Conservation (phyloP, 2,797 vertebrate genomes). For the Taeniopygia guttata region DNA sequence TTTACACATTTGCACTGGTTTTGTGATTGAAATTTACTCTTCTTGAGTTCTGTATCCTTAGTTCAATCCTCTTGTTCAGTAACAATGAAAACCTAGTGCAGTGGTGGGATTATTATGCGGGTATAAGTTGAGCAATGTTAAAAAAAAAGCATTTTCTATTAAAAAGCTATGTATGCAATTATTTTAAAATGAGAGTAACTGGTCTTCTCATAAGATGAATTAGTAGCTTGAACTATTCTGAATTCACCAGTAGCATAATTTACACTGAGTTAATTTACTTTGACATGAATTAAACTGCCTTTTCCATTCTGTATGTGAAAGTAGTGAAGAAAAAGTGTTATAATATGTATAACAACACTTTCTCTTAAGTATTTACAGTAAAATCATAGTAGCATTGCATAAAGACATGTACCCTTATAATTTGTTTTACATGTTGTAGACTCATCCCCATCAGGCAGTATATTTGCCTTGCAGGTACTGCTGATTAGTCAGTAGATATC, state of each 20-base stretch:
- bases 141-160: not conserved
- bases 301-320: not conserved
- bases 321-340: not conserved
- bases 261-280: not conserved
- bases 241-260: not conserved
- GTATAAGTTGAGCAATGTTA: not conserved
- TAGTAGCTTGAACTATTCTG: not conserved
- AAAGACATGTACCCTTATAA: not conserved
- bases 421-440: slow-evolving; percentile 23
- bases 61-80: not conserved
- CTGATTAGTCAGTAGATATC: slow-evolving; percentile 4
- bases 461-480: slow-evolving; percentile 11
- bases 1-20: not conserved
- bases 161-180: not conserved
- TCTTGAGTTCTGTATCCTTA: not conserved
- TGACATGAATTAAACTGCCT: not conserved
- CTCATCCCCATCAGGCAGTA: not conserved
- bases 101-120: not conserved
- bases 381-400: not conserved
- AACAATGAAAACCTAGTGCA: slow-evolving; percentile 20
- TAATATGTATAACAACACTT: not conserved
- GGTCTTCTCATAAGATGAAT: not conserved
- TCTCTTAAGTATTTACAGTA: not conserved
- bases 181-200: not conserved
- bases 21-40: not conserved